These are phyloP conservation scores for Zoanthus gigantus DNA, from an alignment of 92 coral and sea anemone genomes.

Conservation along the genomic window DNA sequence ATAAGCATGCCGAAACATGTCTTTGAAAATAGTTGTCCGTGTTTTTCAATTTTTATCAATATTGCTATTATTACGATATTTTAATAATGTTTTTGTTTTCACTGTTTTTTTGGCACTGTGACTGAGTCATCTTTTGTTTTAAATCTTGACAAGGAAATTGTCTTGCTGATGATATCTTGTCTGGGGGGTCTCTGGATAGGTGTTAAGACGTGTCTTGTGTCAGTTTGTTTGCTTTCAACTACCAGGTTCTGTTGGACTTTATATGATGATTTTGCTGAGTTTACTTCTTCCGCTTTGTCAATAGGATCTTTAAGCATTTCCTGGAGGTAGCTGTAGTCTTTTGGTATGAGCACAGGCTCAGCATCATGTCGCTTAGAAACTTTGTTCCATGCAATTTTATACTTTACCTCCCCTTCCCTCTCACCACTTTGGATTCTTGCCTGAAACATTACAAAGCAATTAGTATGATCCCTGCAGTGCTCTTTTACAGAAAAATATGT, in stretches of 20 bases:
- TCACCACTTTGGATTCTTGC: conserved; percentile 19
- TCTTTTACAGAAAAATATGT: background rate
- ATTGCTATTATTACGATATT: too few relatives aligned
- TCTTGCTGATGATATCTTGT: background rate
- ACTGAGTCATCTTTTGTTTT: too few relatives aligned
- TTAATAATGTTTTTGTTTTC: too few relatives aligned
- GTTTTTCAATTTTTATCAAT: too few relatives aligned
- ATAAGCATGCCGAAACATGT: too few relatives aligned
- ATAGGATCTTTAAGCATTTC: conserved; percentile 1
- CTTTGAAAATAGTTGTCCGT: too few relatives aligned
- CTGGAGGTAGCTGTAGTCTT: conserved; percentile 32
- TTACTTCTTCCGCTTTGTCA: background rate
- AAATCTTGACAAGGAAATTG: conserved; percentile 1
- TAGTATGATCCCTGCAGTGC: background rate
- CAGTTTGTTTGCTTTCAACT: background rate
- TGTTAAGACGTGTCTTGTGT: conserved; percentile 7
- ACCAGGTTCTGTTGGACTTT: background rate
- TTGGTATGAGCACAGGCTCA: conserved; percentile 44
- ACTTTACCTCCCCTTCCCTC: conserved; percentile 34
- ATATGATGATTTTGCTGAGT: background rate
- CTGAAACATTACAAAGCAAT: background rate
- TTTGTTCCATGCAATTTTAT: conserved; percentile 50
- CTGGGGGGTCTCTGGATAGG: conserved; percentile 1
- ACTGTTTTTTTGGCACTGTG: too few relatives aligned
- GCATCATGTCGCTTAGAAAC: conserved; percentile 38